Percentiles rank a stretch among this genome's conserved stretches.
These are phyloP conservation scores for Rachycentron canadum DNA, from an alignment of 2,797 vertebrate species.

Conservation along the genomic window DNA sequence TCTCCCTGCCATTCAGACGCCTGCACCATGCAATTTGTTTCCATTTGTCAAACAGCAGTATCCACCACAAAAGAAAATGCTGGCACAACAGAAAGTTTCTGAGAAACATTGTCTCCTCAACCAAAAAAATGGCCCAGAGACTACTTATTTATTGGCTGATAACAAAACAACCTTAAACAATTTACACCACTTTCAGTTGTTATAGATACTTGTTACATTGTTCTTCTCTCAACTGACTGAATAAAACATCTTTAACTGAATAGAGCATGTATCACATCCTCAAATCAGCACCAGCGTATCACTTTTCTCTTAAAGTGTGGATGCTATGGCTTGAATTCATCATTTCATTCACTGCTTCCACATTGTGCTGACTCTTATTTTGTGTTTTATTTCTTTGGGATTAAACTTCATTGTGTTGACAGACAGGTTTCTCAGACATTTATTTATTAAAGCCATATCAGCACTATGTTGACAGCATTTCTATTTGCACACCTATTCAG, in stretches of 20 bases:
- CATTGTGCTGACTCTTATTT: constrained; percentile 85
- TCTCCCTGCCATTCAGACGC: constrained; percentile 81
- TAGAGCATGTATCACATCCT: constrained; percentile 63
- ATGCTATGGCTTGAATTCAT: constrained; percentile 71
- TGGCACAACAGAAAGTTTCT: constrained; percentile 80
- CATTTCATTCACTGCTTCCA: constrained; percentile 75
- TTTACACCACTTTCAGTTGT: constrained; percentile 72
- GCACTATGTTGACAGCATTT: constrained; percentile 71
- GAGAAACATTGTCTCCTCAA: constrained; percentile 76
- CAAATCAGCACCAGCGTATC: constrained; percentile 71
- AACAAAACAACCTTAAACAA: constrained; percentile 77
- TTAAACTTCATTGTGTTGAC: constrained; percentile 82
- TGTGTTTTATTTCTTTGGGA: constrained; percentile 81
- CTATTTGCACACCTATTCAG: constrained; percentile 81
- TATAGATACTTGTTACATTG: constrained; percentile 77
- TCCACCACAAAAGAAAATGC: constrained; percentile 84
- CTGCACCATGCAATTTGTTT: constrained; percentile 83
- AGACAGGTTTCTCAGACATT: constrained; percentile 74
- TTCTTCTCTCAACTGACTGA: constrained; percentile 67
- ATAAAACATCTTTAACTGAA: constrained; percentile 72
- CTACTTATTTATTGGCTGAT: constrained; percentile 65
- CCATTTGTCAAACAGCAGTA: constrained; percentile 85
- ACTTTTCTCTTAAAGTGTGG: constrained; percentile 75
- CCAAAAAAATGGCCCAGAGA: constrained; percentile 73
- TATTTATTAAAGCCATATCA: constrained; percentile 84